Conservation (phyloP, 2,888 invertebrate genomes). For the Caenorhabditis sp. region DNA sequence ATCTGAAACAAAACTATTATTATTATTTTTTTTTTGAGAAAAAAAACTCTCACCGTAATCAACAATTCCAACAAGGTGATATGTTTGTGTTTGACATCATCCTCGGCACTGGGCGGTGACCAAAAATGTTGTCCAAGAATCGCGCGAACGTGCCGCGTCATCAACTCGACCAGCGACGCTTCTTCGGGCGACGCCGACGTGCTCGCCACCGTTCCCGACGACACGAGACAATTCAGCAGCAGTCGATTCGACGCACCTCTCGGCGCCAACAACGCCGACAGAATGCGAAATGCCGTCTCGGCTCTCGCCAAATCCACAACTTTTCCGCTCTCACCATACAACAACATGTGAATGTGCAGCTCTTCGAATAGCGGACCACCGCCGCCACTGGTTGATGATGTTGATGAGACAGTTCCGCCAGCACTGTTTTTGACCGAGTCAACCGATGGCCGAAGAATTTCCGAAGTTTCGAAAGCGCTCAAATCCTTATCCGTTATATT, state of each 20-base stretch:
- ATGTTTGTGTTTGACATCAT: conserved; percentile 77
- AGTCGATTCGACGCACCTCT: conserved; percentile 56
- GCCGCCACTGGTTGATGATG: conserved; percentile 7
- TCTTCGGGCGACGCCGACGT: conserved; percentile 21
- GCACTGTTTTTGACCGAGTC: conserved; percentile 45
- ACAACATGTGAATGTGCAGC: conserved; percentile 83
- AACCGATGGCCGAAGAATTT: conserved; percentile 44
- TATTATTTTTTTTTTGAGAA: not conserved
- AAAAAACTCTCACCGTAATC: conserved; percentile 73
- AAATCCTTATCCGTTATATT: conserved; percentile 50
- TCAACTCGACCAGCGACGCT: conserved; percentile 75
- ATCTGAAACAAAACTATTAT: conserved; percentile 32
- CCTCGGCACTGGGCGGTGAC: conserved; percentile 69
- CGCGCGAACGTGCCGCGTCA: conserved; percentile 82
- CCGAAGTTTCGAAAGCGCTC: conserved; percentile 52
- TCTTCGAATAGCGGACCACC: conserved; percentile 76
- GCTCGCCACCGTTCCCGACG: conserved; percentile 53
- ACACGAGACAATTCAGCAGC: conserved; percentile 63
- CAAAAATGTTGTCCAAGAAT: conserved; percentile 77
- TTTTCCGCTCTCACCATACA: conserved; percentile 72
- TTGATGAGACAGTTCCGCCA: conserved; percentile 32
- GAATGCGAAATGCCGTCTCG: conserved; percentile 66
- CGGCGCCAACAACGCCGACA: conserved; percentile 58
- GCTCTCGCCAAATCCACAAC: conserved; percentile 59
- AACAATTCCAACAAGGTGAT: conserved; percentile 83